phyloP scores from a whole-genome alignment of 2,113 vertebrate genomes.

The Agelaius tricolor region DNA sequence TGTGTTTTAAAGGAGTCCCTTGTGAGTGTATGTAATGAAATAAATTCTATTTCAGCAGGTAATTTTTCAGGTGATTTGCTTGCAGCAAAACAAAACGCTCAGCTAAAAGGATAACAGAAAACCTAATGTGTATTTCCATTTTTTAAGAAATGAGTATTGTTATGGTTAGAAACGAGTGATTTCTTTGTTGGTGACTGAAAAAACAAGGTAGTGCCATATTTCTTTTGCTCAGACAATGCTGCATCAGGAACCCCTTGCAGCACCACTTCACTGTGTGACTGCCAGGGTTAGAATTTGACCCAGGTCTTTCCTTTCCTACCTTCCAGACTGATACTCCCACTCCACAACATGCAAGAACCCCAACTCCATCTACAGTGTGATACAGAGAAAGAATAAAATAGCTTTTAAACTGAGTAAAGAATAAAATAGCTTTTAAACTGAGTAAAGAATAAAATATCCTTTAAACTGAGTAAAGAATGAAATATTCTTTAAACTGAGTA shows the following conservation, averaged over 20 bases:
- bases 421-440: not conserved
- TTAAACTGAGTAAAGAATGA: not conserved
- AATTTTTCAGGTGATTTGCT: constrained; percentile 67
- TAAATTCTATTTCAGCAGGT: constrained; percentile 49
- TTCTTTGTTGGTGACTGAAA: constrained; percentile 8
- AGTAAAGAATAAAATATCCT: not conserved
- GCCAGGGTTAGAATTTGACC: not conserved
- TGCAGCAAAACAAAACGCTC: constrained; percentile 59
- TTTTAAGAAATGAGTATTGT: not conserved
- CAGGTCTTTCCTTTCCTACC: not conserved
- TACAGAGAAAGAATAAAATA: not conserved
- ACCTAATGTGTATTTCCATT: not conserved
- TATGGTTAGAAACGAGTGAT: constrained; percentile 1
- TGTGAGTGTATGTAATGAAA: constrained; percentile 19
- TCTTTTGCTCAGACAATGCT: not conserved
- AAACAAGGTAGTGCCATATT: not conserved
- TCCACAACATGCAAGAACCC: not conserved
- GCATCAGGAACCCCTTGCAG: not conserved
- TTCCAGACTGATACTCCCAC: not conserved
- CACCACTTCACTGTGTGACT: not conserved
- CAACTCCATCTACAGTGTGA: not conserved
- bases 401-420: not conserved
- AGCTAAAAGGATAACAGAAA: constrained; percentile 52
- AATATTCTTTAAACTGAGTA: not conserved
- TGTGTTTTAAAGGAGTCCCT: constrained; percentile 35